phyloP scores from a whole-genome alignment of 2,113 vertebrate genomes.

The Eulemur macaco region DNA sequence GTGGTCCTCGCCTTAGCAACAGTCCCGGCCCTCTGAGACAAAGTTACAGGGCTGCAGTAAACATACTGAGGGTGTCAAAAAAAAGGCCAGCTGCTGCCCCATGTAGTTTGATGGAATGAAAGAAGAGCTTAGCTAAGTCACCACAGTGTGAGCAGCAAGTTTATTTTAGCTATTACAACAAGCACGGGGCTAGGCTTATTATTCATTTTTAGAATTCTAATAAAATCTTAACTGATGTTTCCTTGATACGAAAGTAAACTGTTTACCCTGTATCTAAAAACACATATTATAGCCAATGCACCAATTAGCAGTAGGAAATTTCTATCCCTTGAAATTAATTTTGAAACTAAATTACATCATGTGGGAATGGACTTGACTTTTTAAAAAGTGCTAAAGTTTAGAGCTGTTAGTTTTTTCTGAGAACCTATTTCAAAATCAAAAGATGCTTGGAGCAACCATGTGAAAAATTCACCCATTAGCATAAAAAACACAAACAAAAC shows the following conservation, averaged over 20 bases:
- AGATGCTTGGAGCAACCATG: not conserved
- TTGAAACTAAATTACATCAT: conserved; percentile 52
- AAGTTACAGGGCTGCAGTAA: conserved; percentile 77
- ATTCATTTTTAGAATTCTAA: conserved; percentile 77
- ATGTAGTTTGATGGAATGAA: conserved; percentile 64
- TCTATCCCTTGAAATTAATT: conserved; percentile 72
- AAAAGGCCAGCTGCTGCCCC: conserved; percentile 74
- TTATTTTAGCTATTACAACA: conserved; percentile 82
- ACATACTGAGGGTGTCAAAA: conserved; percentile 70
- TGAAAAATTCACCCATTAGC: not conserved
- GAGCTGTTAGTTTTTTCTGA: not conserved
- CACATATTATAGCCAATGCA: not conserved
- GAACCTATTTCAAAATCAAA: not conserved
- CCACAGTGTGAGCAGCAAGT: conserved; percentile 62
- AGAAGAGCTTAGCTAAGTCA: conserved; percentile 75
- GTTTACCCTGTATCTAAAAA: conserved; percentile 82
- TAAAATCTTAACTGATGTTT: conserved; percentile 77
- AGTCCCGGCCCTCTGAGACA: conserved; percentile 62
- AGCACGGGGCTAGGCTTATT: conserved; percentile 73
- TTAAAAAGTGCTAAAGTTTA: not conserved
- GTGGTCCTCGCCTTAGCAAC: conserved; percentile 76
- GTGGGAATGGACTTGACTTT: not conserved
- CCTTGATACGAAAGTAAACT: conserved; percentile 77
- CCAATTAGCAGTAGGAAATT: conserved; percentile 53
- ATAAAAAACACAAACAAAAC: not conserved